Evolutionary conservation across 2,113 vertebrate genomes (phyloP), one percentile per base, ranked within the genome.

Genomic region (Seriola quinqueradiata): DNA sequence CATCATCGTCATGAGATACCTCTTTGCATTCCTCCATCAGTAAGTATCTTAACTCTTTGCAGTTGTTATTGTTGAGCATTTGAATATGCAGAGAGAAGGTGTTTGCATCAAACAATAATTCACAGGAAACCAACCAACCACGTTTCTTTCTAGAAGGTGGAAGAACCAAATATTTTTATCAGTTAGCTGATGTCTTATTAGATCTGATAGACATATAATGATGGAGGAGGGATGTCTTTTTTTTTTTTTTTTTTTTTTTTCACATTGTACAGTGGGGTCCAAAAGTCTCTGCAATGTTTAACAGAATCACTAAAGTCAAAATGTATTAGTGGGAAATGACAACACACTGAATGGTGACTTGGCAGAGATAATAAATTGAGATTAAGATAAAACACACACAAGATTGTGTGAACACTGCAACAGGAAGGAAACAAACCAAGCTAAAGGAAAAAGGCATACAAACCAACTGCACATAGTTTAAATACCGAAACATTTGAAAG

Each of bases 21-120:
- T 98, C 44, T 98, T 98, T 92, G 94, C 96, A 61, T 98, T 98
- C 89, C 96, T 98, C 80, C 95, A 96, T 85, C 97, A 98, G 97
- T 98, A 92, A 97, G 97, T 95, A 63, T 64, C 70, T 8, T 5
- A 57, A 59, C 5, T 17, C 3, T 10, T 21, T 14, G 21, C 28
- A 8, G 2, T 21, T 14, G 5, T 42, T 50, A 40, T 4, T 14
- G 0, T 14, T 44, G 5, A 23, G 2, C 11, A 28, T 4, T 16
- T 63, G 4, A 16, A 66, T 42, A 11, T 4, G 9, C 21, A 55
- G 23, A 36, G 60, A 2, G 0, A 4, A 57, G 38, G 38, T 38
- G 28, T 38, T 38, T 1, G 4, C 25, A 48, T 34, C 0, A 23
- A 12, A 40, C 11, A 55, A 6, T 4, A n/a, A 44, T 21, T 65